Conservation (phyloP, 2,113 vertebrate species). For the Rallus limicola region DNA sequence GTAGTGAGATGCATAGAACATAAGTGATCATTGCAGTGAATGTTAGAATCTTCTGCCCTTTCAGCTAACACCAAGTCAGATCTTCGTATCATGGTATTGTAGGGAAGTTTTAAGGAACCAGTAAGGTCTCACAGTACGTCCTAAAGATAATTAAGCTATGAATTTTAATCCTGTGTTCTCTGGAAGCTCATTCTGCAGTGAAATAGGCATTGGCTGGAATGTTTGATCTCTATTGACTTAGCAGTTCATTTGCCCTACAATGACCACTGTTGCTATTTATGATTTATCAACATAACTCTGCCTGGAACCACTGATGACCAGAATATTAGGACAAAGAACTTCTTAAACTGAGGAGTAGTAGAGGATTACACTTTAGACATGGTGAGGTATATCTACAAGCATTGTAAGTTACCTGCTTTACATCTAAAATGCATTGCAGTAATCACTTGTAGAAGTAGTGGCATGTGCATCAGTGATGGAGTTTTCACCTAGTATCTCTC, state of each 20-base stretch:
- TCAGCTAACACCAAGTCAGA: background rate
- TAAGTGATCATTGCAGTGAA: background rate
- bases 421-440: background rate
- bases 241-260: background rate
- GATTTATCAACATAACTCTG: background rate
- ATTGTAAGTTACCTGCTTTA: background rate
- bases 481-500: background rate
- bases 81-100: background rate
- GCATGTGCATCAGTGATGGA: background rate
- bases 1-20: background rate
- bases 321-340: constrained; percentile 3
- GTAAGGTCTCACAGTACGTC: background rate
- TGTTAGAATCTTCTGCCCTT: background rate
- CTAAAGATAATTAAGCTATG: background rate
- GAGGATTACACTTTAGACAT: background rate
- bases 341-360: background rate
- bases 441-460: background rate
- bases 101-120: background rate
- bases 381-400: background rate
- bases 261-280: background rate
- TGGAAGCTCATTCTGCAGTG: background rate
- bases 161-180: background rate
- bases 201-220: background rate
- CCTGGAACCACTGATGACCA: background rate
- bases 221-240: background rate